A percentile compares a stretch with the other conserved stretches of the same genome.
These are phyloP conservation scores for Bubo scandiacus DNA, from an alignment of 2,113 vertebrate genomes.

Conservation along the genomic window DNA sequence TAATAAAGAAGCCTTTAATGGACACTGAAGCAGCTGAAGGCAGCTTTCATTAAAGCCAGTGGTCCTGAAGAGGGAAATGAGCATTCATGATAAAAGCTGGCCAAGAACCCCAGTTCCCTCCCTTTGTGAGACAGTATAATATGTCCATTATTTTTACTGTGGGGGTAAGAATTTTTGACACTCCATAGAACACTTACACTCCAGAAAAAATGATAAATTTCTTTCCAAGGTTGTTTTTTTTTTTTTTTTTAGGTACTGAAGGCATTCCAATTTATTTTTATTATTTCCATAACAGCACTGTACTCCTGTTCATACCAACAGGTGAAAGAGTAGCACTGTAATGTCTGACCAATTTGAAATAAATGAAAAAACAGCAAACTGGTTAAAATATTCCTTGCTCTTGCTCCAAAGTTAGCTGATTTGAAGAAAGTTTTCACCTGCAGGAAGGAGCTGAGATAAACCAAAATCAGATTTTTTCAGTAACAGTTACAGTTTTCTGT, in stretches of 20 bases:
- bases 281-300: not conserved
- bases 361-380: not conserved
- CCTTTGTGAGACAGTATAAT: not conserved
- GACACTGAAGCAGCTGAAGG: not conserved
- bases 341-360: not conserved
- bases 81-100: rapidly evolving
- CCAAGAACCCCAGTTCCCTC: not conserved
- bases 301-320: not conserved
- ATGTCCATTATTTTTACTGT: not conserved
- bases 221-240: not conserved
- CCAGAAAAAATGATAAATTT: rapidly evolving
- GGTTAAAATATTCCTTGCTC: not conserved
- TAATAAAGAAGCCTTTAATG: not conserved
- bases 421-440: not conserved
- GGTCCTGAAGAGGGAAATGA: not conserved
- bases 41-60: not conserved
- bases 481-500: not conserved
- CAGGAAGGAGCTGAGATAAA: not conserved
- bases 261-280: not conserved
- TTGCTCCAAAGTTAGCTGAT: not conserved
- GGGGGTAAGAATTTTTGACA: not conserved
- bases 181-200: not conserved
- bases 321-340: not conserved
- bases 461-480: not conserved
- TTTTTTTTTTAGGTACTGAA: not conserved